Percentiles rank a stretch among this genome's conserved stretches.
These are phyloP conservation scores for Hemiscyllium ocellatum DNA, from an alignment of 2,113 vertebrate genomes.

Conservation along the genomic window DNA sequence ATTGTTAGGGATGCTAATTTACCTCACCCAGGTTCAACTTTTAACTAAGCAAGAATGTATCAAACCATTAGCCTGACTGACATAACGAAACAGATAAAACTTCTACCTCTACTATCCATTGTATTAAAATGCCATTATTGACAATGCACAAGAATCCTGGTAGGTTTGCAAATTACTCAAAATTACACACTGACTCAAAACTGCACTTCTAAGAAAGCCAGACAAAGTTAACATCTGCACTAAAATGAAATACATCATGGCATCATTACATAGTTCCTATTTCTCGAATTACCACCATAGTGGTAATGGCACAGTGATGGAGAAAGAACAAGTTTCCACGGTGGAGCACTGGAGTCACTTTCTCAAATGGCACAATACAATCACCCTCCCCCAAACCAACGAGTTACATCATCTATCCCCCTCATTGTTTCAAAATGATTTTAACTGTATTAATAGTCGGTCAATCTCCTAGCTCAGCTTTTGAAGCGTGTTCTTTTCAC, in stretches of 20 bases:
- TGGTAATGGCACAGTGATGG: not conserved
- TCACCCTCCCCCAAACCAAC: slow-evolving; percentile 23
- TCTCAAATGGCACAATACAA: slow-evolving; percentile 9
- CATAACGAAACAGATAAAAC: too few species aligned
- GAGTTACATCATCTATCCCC: not conserved
- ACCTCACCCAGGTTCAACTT: not conserved
- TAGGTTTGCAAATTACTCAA: not conserved
- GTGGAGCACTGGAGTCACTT: not conserved
- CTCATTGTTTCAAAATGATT: slow-evolving; percentile 12
- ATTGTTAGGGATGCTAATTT: not conserved
- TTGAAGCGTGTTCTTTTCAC: not conserved
- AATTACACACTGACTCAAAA: slow-evolving; percentile 8
- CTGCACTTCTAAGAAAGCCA: not conserved
- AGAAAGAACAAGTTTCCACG: slow-evolving; percentile 21
- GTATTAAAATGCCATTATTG: not conserved
- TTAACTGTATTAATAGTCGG: not conserved
- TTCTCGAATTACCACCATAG: not conserved
- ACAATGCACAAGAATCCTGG: not conserved
- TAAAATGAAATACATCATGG: not conserved
- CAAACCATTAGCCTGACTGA: not conserved
- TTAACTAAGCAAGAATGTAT: not conserved
- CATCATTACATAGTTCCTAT: not conserved
- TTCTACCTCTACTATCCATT: not conserved
- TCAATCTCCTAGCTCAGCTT: not conserved
- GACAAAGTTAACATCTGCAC: not conserved